Evolutionary conservation across 92 coral and sea anemone genomes (phyloP).

Genomic region (Umimayanthus chanpuru): DNA sequence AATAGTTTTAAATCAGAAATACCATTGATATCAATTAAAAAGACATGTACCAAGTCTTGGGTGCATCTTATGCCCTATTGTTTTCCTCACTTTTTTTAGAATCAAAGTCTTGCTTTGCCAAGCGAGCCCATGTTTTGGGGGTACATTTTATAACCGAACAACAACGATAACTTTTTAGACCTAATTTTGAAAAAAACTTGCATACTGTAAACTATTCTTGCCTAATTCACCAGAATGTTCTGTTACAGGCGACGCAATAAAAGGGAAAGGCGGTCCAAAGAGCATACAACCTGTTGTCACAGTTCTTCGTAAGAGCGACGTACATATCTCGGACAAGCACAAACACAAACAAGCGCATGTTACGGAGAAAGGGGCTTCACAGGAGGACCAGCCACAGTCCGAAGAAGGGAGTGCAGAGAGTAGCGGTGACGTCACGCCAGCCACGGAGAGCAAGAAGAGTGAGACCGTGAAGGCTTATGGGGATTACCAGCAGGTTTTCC

Average conservation of each 20-base stretch:
- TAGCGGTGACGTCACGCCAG: slow-evolving; percentile 1
- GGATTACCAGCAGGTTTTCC: background rate
- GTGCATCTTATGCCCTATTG: no score
- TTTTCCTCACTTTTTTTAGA: no score
- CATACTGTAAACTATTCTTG: no score
- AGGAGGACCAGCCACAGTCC: background rate
- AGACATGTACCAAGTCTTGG: no score
- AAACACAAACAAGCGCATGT: background rate
- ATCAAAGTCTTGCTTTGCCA: no score
- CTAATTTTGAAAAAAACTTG: background rate
- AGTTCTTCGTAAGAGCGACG: slow-evolving; percentile 22
- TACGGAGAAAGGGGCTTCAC: background rate
- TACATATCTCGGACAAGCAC: background rate
- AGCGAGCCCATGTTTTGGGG: no score
- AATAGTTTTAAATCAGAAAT: no score
- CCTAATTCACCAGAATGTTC: background rate
- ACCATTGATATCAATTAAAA: no score
- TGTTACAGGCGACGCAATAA: background rate
- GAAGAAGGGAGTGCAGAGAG: slow-evolving; percentile 1
- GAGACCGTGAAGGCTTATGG: slow-evolving; percentile 26
- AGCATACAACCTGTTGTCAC: background rate
- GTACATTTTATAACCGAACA: no score
- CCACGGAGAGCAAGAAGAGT: background rate
- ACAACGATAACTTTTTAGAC: no score
- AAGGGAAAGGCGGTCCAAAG: background rate